Percentiles rank a stretch among this genome's conserved stretches.
Evolutionary conservation across 2,888 invertebrate genomes (phyloP).

Genomic region (Apotomis capreana): DNA sequence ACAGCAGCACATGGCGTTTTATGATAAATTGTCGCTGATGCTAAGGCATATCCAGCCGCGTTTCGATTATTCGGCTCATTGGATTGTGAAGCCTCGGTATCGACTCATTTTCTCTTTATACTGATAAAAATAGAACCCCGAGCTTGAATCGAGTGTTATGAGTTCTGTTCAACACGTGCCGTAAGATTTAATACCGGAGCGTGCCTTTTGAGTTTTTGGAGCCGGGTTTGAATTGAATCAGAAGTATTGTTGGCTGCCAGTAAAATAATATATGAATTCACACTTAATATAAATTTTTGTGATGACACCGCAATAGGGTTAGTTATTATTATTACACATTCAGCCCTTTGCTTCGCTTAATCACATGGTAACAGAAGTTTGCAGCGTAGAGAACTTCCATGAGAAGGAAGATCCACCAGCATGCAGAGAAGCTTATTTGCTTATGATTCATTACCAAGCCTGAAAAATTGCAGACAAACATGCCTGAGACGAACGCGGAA

Average conservation of each 20-base stretch:
- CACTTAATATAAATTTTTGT: too few species aligned
- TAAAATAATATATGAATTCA: too few species aligned
- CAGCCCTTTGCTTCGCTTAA: too few species aligned
- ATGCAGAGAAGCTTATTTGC: too few species aligned
- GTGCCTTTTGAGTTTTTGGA: conserved; percentile 13
- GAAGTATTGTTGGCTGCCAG: neutral
- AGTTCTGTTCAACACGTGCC: conserved; percentile 9
- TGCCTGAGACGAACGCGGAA: too few species aligned
- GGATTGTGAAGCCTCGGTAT: conserved; percentile 39
- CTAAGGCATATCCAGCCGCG: conserved; percentile 35
- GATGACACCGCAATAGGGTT: too few species aligned
- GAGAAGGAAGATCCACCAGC: too few species aligned
- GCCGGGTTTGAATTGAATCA: neutral
- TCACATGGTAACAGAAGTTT: too few species aligned
- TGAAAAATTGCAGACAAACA: too few species aligned
- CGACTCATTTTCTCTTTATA: conserved; percentile 37
- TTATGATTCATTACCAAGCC: too few species aligned
- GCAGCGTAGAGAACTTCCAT: too few species aligned
- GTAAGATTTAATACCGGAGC: conserved; percentile 6
- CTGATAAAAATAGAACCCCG: conserved; percentile 16
- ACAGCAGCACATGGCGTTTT: conserved; percentile 20
- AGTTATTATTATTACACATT: too few species aligned
- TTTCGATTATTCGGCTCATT: conserved; percentile 40
- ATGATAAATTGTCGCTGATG: conserved; percentile 38
- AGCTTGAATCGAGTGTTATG: conserved; percentile 12